A percentile compares a stretch with the other conserved stretches of the same genome.
phyloP scores from a whole-genome alignment of 2,888 invertebrate genomes.

The Hofmannophila pseudospretella region DNA sequence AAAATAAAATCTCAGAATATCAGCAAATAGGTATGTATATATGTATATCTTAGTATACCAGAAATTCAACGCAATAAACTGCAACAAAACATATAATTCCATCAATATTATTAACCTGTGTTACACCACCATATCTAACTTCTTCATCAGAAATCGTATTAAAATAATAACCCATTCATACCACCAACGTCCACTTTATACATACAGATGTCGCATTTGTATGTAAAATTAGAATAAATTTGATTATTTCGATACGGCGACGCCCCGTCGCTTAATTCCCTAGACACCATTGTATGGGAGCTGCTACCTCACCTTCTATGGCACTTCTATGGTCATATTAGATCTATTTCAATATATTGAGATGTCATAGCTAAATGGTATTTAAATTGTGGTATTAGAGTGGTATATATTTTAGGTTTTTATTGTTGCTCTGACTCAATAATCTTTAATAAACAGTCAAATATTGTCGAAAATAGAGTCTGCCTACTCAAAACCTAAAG shows the following conservation, averaged over 20 bases:
- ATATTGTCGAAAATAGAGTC: too few species aligned
- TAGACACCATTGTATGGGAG: conserved; percentile 10
- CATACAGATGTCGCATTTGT: conserved; percentile 16
- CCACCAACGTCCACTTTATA: conserved; percentile 11
- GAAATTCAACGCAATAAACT: too few species aligned
- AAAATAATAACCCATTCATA: conserved; percentile 16
- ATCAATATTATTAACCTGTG: too few species aligned
- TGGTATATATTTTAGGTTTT: background rate
- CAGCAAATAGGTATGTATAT: too few species aligned
- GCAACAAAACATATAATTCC: too few species aligned
- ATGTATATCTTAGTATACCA: too few species aligned
- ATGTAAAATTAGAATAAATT: conserved; percentile 19
- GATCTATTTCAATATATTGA: background rate
- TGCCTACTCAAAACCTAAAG: too few species aligned
- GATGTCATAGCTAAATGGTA: background rate
- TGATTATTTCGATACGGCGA: conserved; percentile 12
- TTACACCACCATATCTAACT: too few species aligned
- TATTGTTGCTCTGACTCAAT: too few species aligned
- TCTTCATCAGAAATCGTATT: background rate
- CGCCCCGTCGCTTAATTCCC: conserved; percentile 13
- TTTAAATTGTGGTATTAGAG: background rate
- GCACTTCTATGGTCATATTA: background rate
- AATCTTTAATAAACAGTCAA: too few species aligned
- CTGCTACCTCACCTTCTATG: conserved; percentile 5
- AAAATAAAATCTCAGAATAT: too few species aligned